Percentiles rank a stretch among this genome's conserved stretches.
phyloP scores from a whole-genome alignment of 1,140 invertebrate genomes.

The Patella vulgata region DNA sequence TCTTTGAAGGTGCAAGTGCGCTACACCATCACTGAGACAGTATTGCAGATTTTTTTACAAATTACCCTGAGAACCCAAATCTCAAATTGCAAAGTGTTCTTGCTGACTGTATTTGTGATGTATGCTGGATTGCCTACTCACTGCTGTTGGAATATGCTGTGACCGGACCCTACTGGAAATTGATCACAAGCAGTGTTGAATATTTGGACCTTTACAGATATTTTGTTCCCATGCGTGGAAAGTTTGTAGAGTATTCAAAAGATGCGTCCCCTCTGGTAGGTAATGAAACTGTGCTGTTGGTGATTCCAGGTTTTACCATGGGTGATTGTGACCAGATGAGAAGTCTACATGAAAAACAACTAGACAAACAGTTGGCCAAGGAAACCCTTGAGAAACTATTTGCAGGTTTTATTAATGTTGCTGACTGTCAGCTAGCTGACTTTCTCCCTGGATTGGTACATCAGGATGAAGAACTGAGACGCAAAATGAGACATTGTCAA shows the following conservation, averaged over 20 bases:
- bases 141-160: no score
- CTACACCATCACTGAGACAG: no score
- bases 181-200: no score
- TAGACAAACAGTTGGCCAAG: background rate
- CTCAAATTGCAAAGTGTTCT: no score
- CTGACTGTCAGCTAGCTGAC: constrained; percentile 1
- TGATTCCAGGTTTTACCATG: background rate
- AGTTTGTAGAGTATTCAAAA: no score
- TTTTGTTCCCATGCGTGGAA: no score
- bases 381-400: background rate
- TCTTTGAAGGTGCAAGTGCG: background rate
- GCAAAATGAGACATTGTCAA: constrained; percentile 8
- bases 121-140: no score
- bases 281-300: background rate
- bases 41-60: no score
- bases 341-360: background rate
- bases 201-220: no score
- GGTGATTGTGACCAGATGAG: background rate
- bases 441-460: background rate
- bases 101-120: no score
- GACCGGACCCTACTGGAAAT: no score
- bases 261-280: background rate
- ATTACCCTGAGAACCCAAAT: no score
- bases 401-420: background rate
- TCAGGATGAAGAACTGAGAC: background rate